Evolutionary conservation across 2,797 vertebrate genomes (phyloP).

Genomic region (Chaenodraco wilsoni): DNA sequence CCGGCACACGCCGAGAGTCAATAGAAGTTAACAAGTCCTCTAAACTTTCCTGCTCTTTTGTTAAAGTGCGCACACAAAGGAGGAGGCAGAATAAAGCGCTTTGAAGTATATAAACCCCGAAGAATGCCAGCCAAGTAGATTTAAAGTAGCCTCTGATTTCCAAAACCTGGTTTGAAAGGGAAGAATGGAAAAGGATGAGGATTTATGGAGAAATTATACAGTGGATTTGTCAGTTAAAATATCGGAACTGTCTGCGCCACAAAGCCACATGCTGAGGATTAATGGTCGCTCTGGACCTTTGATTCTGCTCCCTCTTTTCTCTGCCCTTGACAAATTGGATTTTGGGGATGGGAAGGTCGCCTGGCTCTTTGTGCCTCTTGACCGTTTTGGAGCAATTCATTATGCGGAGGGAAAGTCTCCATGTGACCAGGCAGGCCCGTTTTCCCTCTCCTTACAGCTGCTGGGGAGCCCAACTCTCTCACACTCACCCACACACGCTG

Average conservation of each 20-base stretch:
- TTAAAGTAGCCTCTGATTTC: slow-evolving; percentile 98
- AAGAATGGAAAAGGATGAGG: slow-evolving; percentile 93
- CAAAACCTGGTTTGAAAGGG: slow-evolving; percentile 92
- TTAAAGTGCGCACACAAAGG: slow-evolving; percentile 88
- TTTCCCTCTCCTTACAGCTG: slow-evolving; percentile 89
- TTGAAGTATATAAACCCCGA: slow-evolving; percentile 94
- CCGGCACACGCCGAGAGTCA: slow-evolving; percentile 99
- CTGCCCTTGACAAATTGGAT: slow-evolving; percentile 99
- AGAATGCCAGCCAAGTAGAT: slow-evolving; percentile 98
- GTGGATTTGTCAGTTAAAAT: slow-evolving; percentile 99
- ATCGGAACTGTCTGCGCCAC: slow-evolving; percentile 98
- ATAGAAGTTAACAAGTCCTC: slow-evolving; percentile 99
- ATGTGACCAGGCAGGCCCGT: slow-evolving; percentile 95
- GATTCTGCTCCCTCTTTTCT: slow-evolving; percentile 97
- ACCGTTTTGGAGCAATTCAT: slow-evolving; percentile 95
- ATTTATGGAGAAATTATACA: slow-evolving; percentile 99
- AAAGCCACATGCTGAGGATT: slow-evolving; percentile 99
- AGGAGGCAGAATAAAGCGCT: slow-evolving; percentile 91
- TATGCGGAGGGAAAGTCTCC: slow-evolving; percentile 97
- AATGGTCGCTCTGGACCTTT: slow-evolving; percentile 98
- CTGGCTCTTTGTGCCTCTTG: slow-evolving; percentile 95
- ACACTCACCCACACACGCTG: slow-evolving; percentile 83
- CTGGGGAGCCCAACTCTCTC: slow-evolving; percentile 94
- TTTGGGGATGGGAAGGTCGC: slow-evolving; percentile 99
- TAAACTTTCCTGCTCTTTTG: slow-evolving; percentile 96